Percentiles rank a stretch among this genome's conserved stretches.
These are phyloP conservation scores for Sander vitreus DNA, from an alignment of 2,113 vertebrate species.

Conservation along the genomic window DNA sequence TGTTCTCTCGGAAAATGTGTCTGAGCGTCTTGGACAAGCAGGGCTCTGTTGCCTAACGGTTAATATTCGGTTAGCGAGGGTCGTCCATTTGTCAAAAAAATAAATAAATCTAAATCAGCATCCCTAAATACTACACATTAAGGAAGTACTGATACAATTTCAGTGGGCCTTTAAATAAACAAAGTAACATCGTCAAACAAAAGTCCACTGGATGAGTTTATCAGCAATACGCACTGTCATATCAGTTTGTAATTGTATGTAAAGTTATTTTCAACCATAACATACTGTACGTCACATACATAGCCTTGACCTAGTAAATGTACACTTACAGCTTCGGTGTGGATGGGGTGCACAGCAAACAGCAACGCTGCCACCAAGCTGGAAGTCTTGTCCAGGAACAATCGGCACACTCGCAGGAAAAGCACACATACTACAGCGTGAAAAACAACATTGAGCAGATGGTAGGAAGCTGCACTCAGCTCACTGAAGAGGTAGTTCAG, in stretches of 20 bases:
- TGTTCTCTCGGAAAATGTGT: no score
- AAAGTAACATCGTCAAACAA: background rate
- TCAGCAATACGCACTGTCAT: background rate
- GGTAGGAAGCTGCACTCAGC: conserved; percentile 94
- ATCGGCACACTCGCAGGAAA: conserved; percentile 93
- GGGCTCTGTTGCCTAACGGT: no score
- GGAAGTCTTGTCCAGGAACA: conserved; percentile 90
- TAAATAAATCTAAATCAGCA: no score
- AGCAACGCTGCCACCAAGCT: conserved; percentile 91
- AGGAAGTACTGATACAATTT: background rate
- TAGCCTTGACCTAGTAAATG: background rate
- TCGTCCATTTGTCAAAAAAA: no score
- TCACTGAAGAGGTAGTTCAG: conserved; percentile 96
- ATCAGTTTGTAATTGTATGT: background rate
- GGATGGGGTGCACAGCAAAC: conserved; percentile 96
- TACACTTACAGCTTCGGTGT: conserved; percentile 95
- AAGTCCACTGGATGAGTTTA: background rate
- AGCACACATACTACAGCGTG: conserved; percentile 91
- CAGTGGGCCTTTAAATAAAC: background rate
- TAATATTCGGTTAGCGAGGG: no score
- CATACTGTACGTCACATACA: background rate
- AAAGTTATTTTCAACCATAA: background rate
- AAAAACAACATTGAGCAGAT: conserved; percentile 92
- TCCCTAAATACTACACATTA: background rate
- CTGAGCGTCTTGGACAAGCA: no score